Base-by-base conservation (phyloP, 2,797 vertebrate species). In the Trematomus bernacchii region DNA sequence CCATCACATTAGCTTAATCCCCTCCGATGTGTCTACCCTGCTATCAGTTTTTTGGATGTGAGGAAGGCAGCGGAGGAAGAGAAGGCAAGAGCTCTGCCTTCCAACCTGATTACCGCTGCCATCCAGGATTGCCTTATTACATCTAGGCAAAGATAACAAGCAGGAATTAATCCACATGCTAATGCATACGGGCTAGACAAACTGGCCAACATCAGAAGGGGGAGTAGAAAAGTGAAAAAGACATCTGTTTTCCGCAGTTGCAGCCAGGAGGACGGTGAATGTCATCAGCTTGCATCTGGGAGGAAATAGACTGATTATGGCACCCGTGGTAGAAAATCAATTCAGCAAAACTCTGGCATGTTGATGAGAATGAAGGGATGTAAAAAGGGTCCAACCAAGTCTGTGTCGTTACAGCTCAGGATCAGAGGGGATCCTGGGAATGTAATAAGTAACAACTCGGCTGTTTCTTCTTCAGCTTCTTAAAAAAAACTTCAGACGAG, bases 1-100 rank as follows among this genome's bases (percentile, higher is more conserved):
- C 84, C 87, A 91, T 94, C 93, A 92, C 91, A 94, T 94, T 91
- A 94, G 91, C 90, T 82, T 95, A 95, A 95, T 95, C 94, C 92
- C 73, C 82, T 91, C 87, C 80, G 77, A 92, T 90, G 91, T 89
- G 87, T 89, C 90, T 89, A 84, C 85, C 70, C 76, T 54, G 82
- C 87, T 87, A 92, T 93, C 90, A 86, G 85, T 92, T 88, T 47
- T 83, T 82, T 78, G 83, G 86, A 89, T 80, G 76, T 30, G 80
- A 80, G 76, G 81, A 89, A 80, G 85, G 84, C 78, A 87, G 83
- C 66, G 40, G 70, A 75, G 77, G 68, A 80, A 73, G 69, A 66
- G 63, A 66, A 69, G 62, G 61, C 54, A 79, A 79, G 77, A 88
- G 81, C 84, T 44, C 71, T 66, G 84, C 77, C 83, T 88, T 86